Conservation (phyloP, 1,140 invertebrate genomes). For the Steinernema khuongi region DNA sequence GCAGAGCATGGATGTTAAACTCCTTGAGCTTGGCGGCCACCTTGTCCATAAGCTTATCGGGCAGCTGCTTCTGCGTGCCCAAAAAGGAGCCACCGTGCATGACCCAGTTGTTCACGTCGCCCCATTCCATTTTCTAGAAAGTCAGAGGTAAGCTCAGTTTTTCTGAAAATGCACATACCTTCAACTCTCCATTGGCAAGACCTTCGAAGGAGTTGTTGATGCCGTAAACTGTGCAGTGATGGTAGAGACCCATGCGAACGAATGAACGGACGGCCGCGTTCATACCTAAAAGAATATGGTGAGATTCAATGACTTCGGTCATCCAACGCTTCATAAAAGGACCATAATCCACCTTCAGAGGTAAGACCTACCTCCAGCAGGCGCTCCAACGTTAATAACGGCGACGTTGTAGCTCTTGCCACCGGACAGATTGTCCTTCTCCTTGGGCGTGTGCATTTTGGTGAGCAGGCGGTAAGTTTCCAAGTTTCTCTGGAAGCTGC, state of each 20-base stretch:
- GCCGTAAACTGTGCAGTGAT: constrained; percentile 78
- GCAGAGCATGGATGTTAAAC: constrained; percentile 81
- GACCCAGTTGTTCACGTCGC: constrained; percentile 93
- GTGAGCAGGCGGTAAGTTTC: constrained; percentile 95
- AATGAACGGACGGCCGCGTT: constrained; percentile 95
- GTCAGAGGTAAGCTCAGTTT: constrained; percentile 10
- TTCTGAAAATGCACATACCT: constrained; percentile 67
- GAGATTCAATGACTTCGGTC: background rate
- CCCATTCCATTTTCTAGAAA: constrained; percentile 66
- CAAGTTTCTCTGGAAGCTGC: constrained; percentile 85
- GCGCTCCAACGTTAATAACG: constrained; percentile 98
- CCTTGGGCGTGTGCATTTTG: constrained; percentile 76
- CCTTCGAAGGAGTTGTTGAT: constrained; percentile 93
- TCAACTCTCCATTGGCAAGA: constrained; percentile 72
- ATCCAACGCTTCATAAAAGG: too few relatives aligned
- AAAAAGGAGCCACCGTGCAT: constrained; percentile 87
- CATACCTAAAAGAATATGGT: constrained; percentile 45
- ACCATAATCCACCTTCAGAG: too few relatives aligned
- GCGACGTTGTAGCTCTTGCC: constrained; percentile 72
- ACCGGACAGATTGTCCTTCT: constrained; percentile 55
- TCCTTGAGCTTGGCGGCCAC: constrained; percentile 70
- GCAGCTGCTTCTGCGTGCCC: constrained; percentile 77
- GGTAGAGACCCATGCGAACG: constrained; percentile 85
- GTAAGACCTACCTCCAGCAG: constrained; percentile 95
- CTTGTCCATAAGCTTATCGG: constrained; percentile 44